Conservation (phyloP, 2,888 invertebrate species). For the Siphlonurus alternatus region DNA sequence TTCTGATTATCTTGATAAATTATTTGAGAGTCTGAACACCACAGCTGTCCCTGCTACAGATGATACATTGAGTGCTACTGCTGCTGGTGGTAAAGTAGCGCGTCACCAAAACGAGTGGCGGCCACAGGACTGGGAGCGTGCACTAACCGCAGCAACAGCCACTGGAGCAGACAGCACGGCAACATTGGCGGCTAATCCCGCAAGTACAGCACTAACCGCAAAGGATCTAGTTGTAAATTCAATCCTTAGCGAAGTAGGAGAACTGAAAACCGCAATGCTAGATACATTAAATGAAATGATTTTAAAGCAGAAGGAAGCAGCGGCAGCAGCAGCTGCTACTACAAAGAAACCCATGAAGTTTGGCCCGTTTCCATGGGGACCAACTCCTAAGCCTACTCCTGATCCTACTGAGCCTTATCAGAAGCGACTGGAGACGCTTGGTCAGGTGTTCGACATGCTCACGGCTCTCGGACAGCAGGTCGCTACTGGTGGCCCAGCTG, state of each 20-base stretch:
- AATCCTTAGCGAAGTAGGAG: slow-evolving; percentile 20
- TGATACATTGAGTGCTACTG: neutral
- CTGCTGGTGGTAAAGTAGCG: neutral
- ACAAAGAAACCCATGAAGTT: slow-evolving; percentile 15
- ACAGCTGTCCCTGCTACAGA: slow-evolving; percentile 15
- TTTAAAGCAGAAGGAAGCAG: slow-evolving; percentile 17
- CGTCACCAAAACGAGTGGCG: neutral
- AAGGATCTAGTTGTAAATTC: slow-evolving; percentile 22
- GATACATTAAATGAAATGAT: slow-evolving; percentile 21
- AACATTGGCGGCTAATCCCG: slow-evolving; percentile 16
- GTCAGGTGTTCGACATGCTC: slow-evolving; percentile 25
- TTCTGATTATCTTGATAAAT: slow-evolving; percentile 20
- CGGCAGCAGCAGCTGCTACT: slow-evolving; percentile 10
- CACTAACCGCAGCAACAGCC: neutral
- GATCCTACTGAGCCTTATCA: slow-evolving; percentile 22
- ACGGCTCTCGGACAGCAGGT: slow-evolving; percentile 22
- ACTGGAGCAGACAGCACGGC: slow-evolving; percentile 12
- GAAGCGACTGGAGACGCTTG: slow-evolving; percentile 21
- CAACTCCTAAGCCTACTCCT: slow-evolving; percentile 16
- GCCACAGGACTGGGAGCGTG: neutral
- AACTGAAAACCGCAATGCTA: slow-evolving; percentile 21
- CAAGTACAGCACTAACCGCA: slow-evolving; percentile 13
- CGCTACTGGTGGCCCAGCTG: slow-evolving; percentile 14
- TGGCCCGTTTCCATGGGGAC: slow-evolving; percentile 17
- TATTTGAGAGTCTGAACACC: slow-evolving; percentile 20